Percentiles rank a stretch among this genome's conserved stretches.
Conservation (phyloP, 1,140 invertebrate genomes). For the Ephestia elutella region DNA sequence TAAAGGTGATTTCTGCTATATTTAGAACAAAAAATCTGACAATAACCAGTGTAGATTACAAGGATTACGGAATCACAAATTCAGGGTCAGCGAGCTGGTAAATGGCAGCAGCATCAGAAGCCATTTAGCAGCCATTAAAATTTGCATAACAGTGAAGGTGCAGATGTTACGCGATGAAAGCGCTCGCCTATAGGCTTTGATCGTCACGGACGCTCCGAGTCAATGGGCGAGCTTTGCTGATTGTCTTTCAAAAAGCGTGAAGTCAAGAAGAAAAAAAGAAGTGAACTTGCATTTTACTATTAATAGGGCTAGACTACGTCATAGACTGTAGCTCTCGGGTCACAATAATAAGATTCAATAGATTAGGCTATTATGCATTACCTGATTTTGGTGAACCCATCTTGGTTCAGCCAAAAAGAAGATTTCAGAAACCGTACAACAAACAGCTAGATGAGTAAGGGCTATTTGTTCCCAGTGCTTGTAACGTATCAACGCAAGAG, state of each 20-base stretch:
- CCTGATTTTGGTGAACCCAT: too few species aligned
- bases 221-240: not conserved
- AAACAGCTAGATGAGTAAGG: not conserved
- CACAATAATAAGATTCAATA: too few species aligned
- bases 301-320: too few species aligned
- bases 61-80: not conserved
- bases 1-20: too few species aligned
- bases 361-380: too few species aligned
- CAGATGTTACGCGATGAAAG: not conserved
- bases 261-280: too few species aligned
- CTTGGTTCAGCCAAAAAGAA: too few species aligned
- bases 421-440: too few species aligned
- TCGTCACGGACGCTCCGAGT: not conserved
- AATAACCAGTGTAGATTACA: not conserved
- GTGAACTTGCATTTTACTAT: too few species aligned
- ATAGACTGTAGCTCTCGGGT: too few species aligned
- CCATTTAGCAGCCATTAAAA: not conserved
- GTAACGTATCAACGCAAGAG: not conserved
- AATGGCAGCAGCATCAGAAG: not conserved
- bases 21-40: too few species aligned
- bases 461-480: not conserved
- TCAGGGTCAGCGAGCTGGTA: not conserved
- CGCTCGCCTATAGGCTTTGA: not conserved
- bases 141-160: conserved; percentile 1
- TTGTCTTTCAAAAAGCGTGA: not conserved